These are phyloP conservation scores for Meriones unguiculatus DNA, from an alignment of 2,113 vertebrate genomes.

Conservation along the genomic window DNA sequence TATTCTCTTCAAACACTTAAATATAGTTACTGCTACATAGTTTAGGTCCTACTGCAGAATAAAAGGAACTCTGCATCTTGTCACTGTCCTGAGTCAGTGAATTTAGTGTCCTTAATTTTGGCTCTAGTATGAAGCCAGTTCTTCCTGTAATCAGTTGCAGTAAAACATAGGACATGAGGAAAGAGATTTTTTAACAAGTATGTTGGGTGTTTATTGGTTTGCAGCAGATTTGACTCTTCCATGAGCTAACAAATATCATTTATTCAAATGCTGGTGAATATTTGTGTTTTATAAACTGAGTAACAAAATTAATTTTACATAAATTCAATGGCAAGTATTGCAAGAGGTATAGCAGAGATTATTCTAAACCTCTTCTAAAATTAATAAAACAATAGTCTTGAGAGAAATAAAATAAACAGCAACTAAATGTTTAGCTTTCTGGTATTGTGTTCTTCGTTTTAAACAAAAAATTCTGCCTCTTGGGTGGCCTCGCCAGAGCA, in stretches of 20 bases:
- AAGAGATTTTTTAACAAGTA: neutral
- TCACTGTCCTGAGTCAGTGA: neutral
- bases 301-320: neutral
- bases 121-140: neutral
- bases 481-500: too few species aligned
- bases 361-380: slow-evolving; percentile 18
- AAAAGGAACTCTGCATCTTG: neutral
- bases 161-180: neutral
- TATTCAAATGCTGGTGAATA: neutral
- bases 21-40: neutral
- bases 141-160: neutral
- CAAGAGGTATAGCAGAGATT: neutral
- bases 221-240: neutral
- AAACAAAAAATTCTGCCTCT: neutral
- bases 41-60: neutral
- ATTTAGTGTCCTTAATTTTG: neutral
- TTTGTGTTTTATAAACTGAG: neutral
- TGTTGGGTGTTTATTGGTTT: neutral
- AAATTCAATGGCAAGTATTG: neutral
- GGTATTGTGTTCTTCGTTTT: neutral
- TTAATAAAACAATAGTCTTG: neutral
- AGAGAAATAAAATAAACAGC: neutral
- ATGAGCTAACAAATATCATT: neutral
- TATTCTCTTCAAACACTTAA: slow-evolving; percentile 5
- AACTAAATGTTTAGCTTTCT: neutral